Percentiles rank a stretch among this genome's conserved stretches.
Conservation (phyloP, 2,113 vertebrate genomes). For the Alethe diademata region DNA sequence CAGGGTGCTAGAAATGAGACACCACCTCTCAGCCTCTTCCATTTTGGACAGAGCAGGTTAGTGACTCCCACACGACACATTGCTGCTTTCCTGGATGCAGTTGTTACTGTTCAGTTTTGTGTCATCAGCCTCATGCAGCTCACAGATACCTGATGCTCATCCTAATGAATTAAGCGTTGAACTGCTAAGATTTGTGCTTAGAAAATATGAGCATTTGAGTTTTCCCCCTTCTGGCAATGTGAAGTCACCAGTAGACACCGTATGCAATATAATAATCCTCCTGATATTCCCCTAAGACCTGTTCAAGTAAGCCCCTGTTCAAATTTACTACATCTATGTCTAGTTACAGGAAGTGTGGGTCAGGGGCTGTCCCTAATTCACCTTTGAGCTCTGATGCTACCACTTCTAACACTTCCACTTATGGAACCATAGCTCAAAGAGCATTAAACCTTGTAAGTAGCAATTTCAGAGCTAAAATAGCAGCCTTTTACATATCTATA, state of each 20-base stretch:
- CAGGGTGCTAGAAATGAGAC: background rate
- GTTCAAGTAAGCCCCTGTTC: background rate
- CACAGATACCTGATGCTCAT: background rate
- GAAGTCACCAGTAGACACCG: background rate
- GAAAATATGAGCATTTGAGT: background rate
- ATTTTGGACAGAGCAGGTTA: background rate
- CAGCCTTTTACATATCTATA: background rate
- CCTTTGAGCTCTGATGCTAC: background rate
- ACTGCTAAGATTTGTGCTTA: background rate
- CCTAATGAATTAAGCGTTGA: background rate
- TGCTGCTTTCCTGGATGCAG: background rate
- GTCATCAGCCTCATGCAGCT: background rate
- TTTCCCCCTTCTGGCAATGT: background rate
- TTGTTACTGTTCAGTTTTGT: background rate
- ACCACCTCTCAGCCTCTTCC: background rate
- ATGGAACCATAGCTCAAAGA: background rate
- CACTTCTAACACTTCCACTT: background rate
- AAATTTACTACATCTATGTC: background rate
- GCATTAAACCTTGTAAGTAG: background rate
- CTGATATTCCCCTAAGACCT: background rate
- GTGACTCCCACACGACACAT: fast-evolving
- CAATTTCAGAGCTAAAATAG: background rate
- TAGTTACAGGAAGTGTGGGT: background rate
- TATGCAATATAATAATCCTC: background rate
- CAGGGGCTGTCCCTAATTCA: background rate